Evolutionary conservation across 1,140 invertebrate species (phyloP).

Genomic region (Ostrea denselamellosa): DNA sequence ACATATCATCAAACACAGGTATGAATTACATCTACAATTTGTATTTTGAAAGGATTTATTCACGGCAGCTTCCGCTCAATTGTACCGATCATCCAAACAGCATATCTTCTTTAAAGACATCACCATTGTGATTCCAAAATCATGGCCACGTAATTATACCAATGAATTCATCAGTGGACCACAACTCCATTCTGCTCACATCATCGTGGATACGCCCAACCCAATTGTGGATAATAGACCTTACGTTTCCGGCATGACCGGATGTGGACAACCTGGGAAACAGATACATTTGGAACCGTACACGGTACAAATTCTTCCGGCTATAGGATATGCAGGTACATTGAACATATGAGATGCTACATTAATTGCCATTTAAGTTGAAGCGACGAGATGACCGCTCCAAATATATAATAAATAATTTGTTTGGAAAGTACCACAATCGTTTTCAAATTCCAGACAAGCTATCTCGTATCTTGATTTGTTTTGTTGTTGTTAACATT

Average conservation of each 20-base stretch:
- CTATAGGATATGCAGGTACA: slow-evolving; percentile 19
- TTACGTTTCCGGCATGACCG: slow-evolving; percentile 63
- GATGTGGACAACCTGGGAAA: slow-evolving; percentile 62
- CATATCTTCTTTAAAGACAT: slow-evolving; percentile 9
- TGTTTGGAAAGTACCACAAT: too few species aligned
- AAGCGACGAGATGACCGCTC: too few species aligned
- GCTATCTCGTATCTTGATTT: too few species aligned
- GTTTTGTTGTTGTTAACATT: not conserved
- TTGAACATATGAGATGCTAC: not conserved
- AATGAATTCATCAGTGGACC: not conserved
- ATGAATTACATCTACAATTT: too few species aligned
- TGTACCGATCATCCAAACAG: not conserved
- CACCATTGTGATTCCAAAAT: slow-evolving; percentile 17
- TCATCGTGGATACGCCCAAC: slow-evolving; percentile 60
- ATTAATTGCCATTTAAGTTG: too few species aligned
- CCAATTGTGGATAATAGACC: slow-evolving; percentile 60
- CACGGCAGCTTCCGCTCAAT: not conserved
- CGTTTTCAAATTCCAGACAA: too few species aligned
- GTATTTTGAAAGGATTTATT: not conserved
- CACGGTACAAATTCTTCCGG: slow-evolving; percentile 3
- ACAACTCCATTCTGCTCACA: slow-evolving; percentile 12
- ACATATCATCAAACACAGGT: too few species aligned
- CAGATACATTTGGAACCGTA: slow-evolving; percentile 67
- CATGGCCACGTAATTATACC: not conserved
- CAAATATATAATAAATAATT: too few species aligned